A percentile compares a stretch with the other conserved stretches of the same genome.
phyloP scores from a whole-genome alignment of 2,888 invertebrate species.

The Poecilobothrus nobilitatus region DNA sequence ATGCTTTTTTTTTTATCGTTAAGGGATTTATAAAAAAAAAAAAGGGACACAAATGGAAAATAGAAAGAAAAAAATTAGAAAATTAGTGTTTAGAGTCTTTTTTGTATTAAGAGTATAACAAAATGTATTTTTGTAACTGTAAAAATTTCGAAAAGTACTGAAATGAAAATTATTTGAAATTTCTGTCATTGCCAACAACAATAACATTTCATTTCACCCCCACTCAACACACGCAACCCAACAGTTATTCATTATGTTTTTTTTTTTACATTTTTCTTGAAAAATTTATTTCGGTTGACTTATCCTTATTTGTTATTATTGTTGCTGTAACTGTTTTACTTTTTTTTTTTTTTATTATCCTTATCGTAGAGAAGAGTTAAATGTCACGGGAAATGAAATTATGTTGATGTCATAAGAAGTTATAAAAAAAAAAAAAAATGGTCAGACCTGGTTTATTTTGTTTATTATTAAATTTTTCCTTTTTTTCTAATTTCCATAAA shows the following conservation, averaged over 20 bases:
- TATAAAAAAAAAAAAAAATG: neutral
- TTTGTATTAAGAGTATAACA: too few relatives aligned
- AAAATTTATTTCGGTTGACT: neutral
- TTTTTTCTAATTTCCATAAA: neutral
- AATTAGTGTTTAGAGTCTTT: neutral
- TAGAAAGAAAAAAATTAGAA: too few relatives aligned
- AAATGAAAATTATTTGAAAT: neutral
- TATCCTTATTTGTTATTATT: neutral
- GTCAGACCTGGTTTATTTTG: too few relatives aligned
- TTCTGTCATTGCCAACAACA: neutral
- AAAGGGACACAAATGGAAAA: too few relatives aligned
- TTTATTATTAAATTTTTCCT: neutral
- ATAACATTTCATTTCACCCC: too few relatives aligned
- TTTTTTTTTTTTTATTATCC: too few relatives aligned
- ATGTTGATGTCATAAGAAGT: neutral
- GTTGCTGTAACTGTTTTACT: too few relatives aligned
- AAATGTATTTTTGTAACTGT: neutral
- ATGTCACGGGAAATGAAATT: neutral
- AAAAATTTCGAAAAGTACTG: neutral
- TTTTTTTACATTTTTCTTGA: neutral
- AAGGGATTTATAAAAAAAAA: too few relatives aligned
- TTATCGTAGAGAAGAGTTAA: neutral
- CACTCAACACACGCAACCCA: too few relatives aligned
- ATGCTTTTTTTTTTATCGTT: too few relatives aligned
- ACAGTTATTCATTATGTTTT: neutral